These are phyloP conservation scores for Oceanodroma tethys DNA, from an alignment of 2,113 vertebrate species.

Conservation along the genomic window DNA sequence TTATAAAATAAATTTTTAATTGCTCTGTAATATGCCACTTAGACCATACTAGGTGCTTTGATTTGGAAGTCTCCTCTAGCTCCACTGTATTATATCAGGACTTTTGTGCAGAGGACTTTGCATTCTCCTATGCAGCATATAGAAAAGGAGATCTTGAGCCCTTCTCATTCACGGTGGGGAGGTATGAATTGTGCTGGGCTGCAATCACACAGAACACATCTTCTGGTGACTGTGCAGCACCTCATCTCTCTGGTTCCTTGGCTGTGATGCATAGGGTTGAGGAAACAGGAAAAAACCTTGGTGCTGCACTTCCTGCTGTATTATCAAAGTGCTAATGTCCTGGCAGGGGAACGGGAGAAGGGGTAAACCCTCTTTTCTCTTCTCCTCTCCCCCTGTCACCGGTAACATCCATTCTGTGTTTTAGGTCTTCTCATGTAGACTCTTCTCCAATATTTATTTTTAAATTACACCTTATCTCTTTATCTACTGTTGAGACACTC, in stretches of 20 bases:
- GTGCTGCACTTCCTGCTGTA: not conserved
- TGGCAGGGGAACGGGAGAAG: fast-evolving
- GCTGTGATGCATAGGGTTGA: not conserved
- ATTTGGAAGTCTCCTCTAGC: not conserved
- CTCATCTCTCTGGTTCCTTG: not conserved
- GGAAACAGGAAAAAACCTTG: not conserved
- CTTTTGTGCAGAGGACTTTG: not conserved
- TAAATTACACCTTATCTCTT: not conserved
- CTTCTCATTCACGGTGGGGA: fast-evolving
- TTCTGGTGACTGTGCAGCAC: not conserved
- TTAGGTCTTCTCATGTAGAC: not conserved
- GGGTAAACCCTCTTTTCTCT: not conserved
- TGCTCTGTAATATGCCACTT: not conserved
- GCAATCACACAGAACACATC: not conserved
- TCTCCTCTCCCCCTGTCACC: not conserved
- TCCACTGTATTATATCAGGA: not conserved
- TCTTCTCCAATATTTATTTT: not conserved
- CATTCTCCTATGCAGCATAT: not conserved
- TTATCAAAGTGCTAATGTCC: not conserved
- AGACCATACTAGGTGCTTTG: not conserved
- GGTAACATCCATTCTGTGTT: not conserved
- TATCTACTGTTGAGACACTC: not conserved
- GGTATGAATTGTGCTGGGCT: not conserved
- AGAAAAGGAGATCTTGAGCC: not conserved
- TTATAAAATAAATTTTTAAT: not conserved